Base-by-base conservation (phyloP, 2,888 invertebrate genomes). In the Leucophenga maculata region DNA sequence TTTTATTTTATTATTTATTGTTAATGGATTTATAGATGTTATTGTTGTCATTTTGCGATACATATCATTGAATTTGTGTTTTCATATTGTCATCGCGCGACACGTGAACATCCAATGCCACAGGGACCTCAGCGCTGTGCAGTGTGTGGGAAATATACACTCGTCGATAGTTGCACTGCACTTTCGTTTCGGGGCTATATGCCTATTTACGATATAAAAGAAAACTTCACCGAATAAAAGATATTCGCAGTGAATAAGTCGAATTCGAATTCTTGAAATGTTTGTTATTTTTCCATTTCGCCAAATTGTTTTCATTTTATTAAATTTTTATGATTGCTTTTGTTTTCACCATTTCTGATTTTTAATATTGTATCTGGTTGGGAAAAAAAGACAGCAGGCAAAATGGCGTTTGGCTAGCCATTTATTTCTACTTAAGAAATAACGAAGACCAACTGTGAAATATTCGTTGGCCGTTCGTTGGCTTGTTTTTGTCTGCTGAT, bases 301-400 rank as follows among this genome's bases (percentile, higher is more conserved):
- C 69, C 77, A 86, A 86, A 86, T 84, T 87, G 87, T 87, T 86
- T 86, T 86, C 85, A 79, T 86, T 87, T 86, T 86, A 87, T 86
- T 86, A 86, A 86, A 85, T 85, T 86, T 32, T 85, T 67, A 77
- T 83, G 81, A 77, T 75, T 74, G 76, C 75, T 74, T 73, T 69
- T 62, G 62, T 72, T 59, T 71, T 79, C 26, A n/a, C 13, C 75
- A 72, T 73, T 78, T 74, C 11, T 71, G 77, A 69, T 83, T 84
- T 80, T 80, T 83, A 80, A 80, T 80, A n/a, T n/a, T n/a, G n/a
- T n/a, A 80, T 83, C 82, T 83, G 3, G 26, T 84, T 80, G 78
- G 77, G 77, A 31, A n/a, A 78, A 57, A 46, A 52, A 20, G 46
- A 68, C 65, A 64, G 59, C 67, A 65, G 69, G 75, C 52, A 69